Conservation (phyloP, 2,888 invertebrate species). For the Plebejus anna region DNA sequence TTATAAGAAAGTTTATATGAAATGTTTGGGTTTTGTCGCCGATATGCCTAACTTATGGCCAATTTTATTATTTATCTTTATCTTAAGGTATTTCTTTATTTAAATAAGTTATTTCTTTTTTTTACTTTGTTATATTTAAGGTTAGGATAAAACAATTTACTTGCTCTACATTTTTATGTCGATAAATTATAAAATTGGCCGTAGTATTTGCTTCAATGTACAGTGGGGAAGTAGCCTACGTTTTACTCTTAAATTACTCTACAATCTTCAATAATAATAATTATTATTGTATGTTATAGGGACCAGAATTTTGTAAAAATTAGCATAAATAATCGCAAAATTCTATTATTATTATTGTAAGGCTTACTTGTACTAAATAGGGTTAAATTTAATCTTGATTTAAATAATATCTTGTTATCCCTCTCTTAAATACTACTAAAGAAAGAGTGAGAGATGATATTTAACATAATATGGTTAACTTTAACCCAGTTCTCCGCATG, state of each 20-base stretch:
- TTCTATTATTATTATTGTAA: background rate
- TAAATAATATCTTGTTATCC: background rate
- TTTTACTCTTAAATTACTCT: background rate
- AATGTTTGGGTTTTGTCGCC: background rate
- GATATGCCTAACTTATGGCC: background rate
- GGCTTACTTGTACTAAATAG: background rate
- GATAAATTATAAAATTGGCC: constrained; percentile 9
- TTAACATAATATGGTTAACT: too few species aligned
- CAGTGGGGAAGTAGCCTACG: background rate
- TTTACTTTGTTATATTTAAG: background rate
- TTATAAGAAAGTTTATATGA: background rate
- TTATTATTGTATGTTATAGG: background rate
- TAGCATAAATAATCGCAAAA: too few species aligned
- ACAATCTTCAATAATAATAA: background rate
- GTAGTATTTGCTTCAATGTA: background rate
- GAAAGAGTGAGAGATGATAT: background rate
- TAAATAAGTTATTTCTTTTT: background rate
- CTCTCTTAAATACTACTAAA: too few species aligned
- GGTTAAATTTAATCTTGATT: background rate
- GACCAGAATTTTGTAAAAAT: background rate
- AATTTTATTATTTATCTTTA: constrained; percentile 3
- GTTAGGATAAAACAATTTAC: background rate
- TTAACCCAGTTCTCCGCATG: background rate
- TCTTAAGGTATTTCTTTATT: background rate
- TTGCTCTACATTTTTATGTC: background rate